Conservation (phyloP, 2,113 vertebrate genomes). For the Phaethon lepturus region DNA sequence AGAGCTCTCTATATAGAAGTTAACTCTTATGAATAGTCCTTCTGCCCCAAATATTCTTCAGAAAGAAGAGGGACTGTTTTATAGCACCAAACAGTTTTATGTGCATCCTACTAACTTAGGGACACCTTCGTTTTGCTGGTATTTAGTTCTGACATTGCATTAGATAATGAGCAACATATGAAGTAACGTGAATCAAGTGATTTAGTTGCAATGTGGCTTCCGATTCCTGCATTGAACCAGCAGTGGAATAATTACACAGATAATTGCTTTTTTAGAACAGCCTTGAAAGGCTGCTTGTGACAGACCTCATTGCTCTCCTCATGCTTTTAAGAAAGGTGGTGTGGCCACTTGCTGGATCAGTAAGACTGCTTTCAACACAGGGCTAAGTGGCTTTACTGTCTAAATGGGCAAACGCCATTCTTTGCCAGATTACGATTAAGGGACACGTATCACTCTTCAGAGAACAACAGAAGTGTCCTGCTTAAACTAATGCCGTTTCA, state of each 20-base stretch:
- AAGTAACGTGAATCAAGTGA: not conserved
- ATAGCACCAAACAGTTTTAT: not conserved
- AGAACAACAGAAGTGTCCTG: not conserved
- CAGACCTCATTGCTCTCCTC: not conserved
- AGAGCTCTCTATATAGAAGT: not conserved
- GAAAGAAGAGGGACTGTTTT: not conserved
- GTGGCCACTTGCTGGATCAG: not conserved
- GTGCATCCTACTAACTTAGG: not conserved
- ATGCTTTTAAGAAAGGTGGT: not conserved
- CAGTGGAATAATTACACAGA: constrained; percentile 7
- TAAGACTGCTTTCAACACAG: not conserved
- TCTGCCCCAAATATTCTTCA: not conserved
- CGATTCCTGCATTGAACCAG: constrained; percentile 10
- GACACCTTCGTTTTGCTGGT: not conserved
- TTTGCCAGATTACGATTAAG: not conserved
- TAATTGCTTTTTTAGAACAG: not conserved
- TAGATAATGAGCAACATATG: not conserved
- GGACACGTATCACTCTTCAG: not conserved
- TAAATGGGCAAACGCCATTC: not conserved
- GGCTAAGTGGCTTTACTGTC: not conserved
- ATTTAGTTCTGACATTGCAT: not conserved
- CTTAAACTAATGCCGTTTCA: not conserved
- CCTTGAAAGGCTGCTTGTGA: not conserved
- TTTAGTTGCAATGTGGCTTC: constrained; percentile 28
- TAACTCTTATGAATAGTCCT: not conserved